Evolutionary conservation across 2,797 vertebrate genomes (phyloP).

Genomic region (Podarcis siculus): DNA sequence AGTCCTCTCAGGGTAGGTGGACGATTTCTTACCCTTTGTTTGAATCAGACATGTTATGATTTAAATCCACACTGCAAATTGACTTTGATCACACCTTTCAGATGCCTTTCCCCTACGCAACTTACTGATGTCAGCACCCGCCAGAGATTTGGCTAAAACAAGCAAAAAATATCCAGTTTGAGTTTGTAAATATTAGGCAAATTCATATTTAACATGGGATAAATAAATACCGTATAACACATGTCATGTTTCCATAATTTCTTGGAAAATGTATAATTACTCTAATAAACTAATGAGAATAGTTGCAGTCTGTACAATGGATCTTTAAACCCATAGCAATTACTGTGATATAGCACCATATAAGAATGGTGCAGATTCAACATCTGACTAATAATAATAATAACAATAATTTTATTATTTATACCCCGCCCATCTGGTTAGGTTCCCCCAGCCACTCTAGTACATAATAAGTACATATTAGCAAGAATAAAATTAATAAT

Average conservation of each 20-base stretch:
- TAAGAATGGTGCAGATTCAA: neutral
- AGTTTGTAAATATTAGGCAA: slow-evolving; percentile 55
- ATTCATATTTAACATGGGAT: slow-evolving; percentile 51
- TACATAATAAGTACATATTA: too few species aligned
- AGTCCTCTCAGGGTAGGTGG: slow-evolving; percentile 57
- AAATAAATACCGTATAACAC: slow-evolving; percentile 21
- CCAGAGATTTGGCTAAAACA: slow-evolving; percentile 56
- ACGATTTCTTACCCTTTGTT: slow-evolving; percentile 66
- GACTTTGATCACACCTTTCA: slow-evolving; percentile 71
- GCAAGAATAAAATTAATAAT: neutral
- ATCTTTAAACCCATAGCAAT: neutral
- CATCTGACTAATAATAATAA: neutral
- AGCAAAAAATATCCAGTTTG: slow-evolving; percentile 49
- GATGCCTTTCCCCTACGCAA: slow-evolving; percentile 64
- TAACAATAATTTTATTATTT: neutral
- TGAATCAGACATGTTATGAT: slow-evolving; percentile 64
- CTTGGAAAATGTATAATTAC: neutral
- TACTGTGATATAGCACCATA: neutral
- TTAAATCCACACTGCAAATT: slow-evolving; percentile 63
- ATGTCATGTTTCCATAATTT: neutral
- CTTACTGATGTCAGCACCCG: slow-evolving; percentile 66
- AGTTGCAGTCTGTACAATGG: neutral
- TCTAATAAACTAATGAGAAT: neutral
- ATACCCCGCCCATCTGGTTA: too few species aligned
- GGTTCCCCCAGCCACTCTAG: too few species aligned